Conservation (phyloP, 2,113 vertebrate species). For the Actenoides hombroni region DNA sequence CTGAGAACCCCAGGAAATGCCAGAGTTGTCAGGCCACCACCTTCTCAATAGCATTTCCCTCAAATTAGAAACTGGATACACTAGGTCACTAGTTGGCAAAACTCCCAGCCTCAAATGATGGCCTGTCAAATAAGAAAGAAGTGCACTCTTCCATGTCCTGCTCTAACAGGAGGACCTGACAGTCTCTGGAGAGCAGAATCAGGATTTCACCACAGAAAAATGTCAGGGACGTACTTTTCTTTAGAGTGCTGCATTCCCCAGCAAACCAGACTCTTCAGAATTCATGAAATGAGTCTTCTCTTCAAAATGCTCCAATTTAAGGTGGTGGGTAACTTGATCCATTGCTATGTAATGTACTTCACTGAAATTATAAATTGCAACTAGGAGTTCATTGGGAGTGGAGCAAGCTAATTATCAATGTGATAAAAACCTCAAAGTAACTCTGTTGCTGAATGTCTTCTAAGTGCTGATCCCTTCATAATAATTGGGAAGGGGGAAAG, state of each 20-base stretch:
- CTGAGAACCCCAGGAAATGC: slow-evolving; percentile 44
- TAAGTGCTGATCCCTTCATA: not conserved
- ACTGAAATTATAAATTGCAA: not conserved
- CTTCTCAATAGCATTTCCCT: slow-evolving; percentile 28
- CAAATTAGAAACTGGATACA: slow-evolving; percentile 47
- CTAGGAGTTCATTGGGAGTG: not conserved
- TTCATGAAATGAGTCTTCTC: not conserved
- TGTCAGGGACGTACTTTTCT: not conserved
- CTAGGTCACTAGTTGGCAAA: slow-evolving; percentile 36
- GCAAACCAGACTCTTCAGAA: not conserved
- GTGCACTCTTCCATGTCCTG: not conserved
- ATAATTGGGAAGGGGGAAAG: not conserved
- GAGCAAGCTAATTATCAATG: not conserved
- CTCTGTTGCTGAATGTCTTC: not conserved
- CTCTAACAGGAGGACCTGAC: not conserved
- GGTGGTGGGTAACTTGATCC: not conserved
- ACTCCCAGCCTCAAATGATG: slow-evolving; percentile 11
- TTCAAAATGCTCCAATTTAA: not conserved
- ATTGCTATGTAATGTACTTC: not conserved
- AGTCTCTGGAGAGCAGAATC: not conserved
- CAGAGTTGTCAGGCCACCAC: slow-evolving; percentile 17
- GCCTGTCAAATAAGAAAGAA: not conserved
- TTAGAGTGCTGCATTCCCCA: not conserved
- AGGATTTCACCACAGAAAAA: not conserved
- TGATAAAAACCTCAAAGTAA: not conserved